Evolutionary conservation across 2,797 vertebrate species (phyloP).

Genomic region (Triplophysa yarkandensis): DNA sequence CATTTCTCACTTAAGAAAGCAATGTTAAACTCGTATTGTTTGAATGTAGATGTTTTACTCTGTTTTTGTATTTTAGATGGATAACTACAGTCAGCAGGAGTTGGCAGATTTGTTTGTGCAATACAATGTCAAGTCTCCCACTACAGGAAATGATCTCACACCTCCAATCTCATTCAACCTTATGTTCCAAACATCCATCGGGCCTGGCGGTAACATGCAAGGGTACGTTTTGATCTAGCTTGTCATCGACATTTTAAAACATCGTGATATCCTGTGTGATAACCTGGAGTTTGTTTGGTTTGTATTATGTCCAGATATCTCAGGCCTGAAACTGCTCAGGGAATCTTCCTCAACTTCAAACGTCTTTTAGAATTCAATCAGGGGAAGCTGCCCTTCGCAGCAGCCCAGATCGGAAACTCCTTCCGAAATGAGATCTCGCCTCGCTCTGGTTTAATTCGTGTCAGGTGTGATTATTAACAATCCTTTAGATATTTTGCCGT

Average conservation of each 20-base stretch:
- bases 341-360: slow-evolving; percentile 99
- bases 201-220: slow-evolving; percentile 94
- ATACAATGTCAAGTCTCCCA: slow-evolving; percentile 94
- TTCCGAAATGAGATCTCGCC: slow-evolving; percentile 99
- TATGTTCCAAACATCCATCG: slow-evolving; percentile 99
- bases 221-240: slow-evolving; percentile 74
- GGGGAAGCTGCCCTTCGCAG: slow-evolving; percentile 96
- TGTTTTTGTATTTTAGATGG: slow-evolving; percentile 76
- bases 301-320: slow-evolving; percentile 81
- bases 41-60: too few species aligned
- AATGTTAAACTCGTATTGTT: not conserved
- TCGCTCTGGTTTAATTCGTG: slow-evolving; percentile 95
- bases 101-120: slow-evolving; percentile 92
- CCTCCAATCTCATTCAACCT: slow-evolving; percentile 94
- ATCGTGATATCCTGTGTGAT: not conserved
- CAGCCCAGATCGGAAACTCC: slow-evolving; percentile 97
- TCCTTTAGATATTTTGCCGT: not conserved
- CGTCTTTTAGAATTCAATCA: slow-evolving; percentile 98
- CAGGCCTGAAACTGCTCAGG: slow-evolving; percentile 98
- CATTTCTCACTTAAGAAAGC: not conserved
- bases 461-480: slow-evolving; percentile 79
- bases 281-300: not conserved
- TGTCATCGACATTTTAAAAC: not conserved
- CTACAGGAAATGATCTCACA: slow-evolving; percentile 91
- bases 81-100: slow-evolving; percentile 93